Percentiles rank a stretch among this genome's conserved stretches.
Conservation (phyloP, 2,888 invertebrate species). For the Agrypnus murinus region DNA sequence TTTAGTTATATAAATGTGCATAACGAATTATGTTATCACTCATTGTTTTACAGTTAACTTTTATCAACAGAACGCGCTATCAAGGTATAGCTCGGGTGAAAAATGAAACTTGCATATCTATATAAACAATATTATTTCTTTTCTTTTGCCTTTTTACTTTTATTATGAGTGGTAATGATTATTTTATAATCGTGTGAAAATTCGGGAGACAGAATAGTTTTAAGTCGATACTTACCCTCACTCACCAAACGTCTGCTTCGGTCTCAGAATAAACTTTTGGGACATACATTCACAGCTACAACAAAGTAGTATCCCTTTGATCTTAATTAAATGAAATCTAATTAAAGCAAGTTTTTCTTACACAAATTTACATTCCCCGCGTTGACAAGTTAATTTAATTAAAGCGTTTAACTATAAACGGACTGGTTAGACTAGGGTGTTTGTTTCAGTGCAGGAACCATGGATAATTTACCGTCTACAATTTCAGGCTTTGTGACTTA, state of each 20-base stretch:
- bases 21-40: slow-evolving; percentile 31
- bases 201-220: too few relatives aligned
- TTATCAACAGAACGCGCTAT: slow-evolving; percentile 3
- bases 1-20: slow-evolving; percentile 29
- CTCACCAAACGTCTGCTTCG: too few relatives aligned
- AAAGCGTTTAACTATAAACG: slow-evolving; percentile 50
- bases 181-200: too few relatives aligned
- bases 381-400: slow-evolving; percentile 52
- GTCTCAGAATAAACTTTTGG: too few relatives aligned
- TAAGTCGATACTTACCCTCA: too few relatives aligned
- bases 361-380: slow-evolving; percentile 8
- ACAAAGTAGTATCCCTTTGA: too few relatives aligned
- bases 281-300: background rate
- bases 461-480: slow-evolving; percentile 64
- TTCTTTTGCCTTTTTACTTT: too few relatives aligned
- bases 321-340: slow-evolving; percentile 2
- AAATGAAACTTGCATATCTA: background rate
- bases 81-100: background rate
- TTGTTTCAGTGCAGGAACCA: slow-evolving; percentile 62
- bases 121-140: background rate
- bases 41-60: slow-evolving; percentile 15
- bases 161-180: too few relatives aligned
- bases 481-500: slow-evolving; percentile 64
- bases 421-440: slow-evolving; percentile 48
- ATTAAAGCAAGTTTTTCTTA: slow-evolving; percentile 9